A percentile compares a stretch with the other conserved stretches of the same genome.
Conservation (phyloP, 1,140 invertebrate genomes). For the Ostrea denselamellosa region DNA sequence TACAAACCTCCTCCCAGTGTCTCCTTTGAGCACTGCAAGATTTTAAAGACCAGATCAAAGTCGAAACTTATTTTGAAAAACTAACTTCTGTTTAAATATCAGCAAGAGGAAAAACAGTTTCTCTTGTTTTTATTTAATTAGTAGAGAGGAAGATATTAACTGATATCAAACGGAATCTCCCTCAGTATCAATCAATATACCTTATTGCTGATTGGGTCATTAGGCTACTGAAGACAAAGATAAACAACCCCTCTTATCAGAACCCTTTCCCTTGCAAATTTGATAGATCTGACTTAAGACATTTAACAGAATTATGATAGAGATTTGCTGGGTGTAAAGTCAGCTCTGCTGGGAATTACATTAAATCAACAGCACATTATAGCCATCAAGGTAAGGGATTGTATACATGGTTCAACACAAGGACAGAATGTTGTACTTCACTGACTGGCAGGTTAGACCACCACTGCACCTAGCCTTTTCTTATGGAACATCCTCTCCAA, state of each 20-base stretch:
- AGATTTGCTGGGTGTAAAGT: conserved; percentile 16
- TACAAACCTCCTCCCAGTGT: background rate
- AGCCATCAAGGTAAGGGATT: background rate
- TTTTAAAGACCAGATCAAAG: background rate
- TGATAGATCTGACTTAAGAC: conserved; percentile 33
- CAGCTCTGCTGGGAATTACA: conserved; percentile 31
- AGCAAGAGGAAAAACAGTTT: background rate
- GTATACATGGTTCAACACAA: conserved; percentile 22
- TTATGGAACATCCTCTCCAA: background rate
- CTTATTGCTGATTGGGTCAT: background rate
- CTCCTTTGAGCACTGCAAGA: background rate
- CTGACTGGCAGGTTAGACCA: background rate
- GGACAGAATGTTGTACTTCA: conserved; percentile 1
- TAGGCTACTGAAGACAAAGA: conserved; percentile 32
- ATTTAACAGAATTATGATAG: conserved; percentile 37
- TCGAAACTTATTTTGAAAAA: background rate
- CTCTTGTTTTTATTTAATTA: conserved; percentile 38
- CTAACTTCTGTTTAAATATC: conserved; percentile 9
- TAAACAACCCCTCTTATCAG: background rate
- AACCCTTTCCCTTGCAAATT: conserved; percentile 4
- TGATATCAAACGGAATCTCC: conserved; percentile 16
- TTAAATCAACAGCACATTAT: conserved; percentile 33
- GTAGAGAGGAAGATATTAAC: conserved; percentile 9
- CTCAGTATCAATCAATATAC: conserved; percentile 18
- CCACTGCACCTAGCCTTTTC: background rate